Percentiles rank a stretch among this genome's conserved stretches.
Conservation (phyloP, 2,888 invertebrate species). For the Nasonovia ribisnigri region DNA sequence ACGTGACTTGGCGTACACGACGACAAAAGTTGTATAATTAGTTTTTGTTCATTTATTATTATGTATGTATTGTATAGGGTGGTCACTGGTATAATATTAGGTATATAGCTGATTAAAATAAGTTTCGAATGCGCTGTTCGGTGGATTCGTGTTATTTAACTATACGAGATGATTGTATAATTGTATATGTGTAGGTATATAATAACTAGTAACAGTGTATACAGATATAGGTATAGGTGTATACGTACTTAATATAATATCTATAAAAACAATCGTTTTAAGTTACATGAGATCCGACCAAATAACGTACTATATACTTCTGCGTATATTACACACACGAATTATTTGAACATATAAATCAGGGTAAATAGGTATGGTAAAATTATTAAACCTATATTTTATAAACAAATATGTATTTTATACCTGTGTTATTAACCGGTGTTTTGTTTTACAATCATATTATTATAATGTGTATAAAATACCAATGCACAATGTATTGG, state of each 20-base stretch:
- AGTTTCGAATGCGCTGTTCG: background rate
- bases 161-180: background rate
- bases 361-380: background rate
- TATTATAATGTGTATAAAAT: too few relatives aligned
- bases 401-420: too few relatives aligned
- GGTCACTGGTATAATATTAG: background rate
- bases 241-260: background rate
- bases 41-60: background rate
- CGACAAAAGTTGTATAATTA: constrained; percentile 27
- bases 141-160: background rate
- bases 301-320: background rate
- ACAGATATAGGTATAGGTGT: background rate
- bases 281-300: background rate
- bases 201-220: too few relatives aligned
- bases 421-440: too few relatives aligned
- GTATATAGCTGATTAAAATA: background rate
- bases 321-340: background rate
- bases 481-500: background rate
- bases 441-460: too few relatives aligned
- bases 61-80: background rate
- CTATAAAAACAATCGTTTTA: background rate
- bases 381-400: background rate
- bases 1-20: background rate
- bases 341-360: background rate
- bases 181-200: background rate